Conservation (phyloP, 2,888 invertebrate species). For the Neoitamus cyanurus region DNA sequence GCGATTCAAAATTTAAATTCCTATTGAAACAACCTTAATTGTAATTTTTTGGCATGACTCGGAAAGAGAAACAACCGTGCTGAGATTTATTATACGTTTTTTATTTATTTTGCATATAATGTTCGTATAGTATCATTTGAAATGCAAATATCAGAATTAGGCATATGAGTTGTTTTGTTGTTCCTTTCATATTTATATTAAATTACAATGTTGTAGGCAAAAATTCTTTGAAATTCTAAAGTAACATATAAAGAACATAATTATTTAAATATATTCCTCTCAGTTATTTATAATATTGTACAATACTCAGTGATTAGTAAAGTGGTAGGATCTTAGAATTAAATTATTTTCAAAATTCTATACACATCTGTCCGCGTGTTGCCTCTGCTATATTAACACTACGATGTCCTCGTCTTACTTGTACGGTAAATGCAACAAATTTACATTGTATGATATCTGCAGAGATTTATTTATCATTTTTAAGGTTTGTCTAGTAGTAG, state of each 20-base stretch:
- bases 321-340: constrained; percentile 15
- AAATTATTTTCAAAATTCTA: not conserved
- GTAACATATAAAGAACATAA: no score
- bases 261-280: constrained; percentile 28
- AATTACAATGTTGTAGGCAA: constrained; percentile 36
- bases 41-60: not conserved
- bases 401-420: not conserved
- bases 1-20: no score
- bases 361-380: not conserved
- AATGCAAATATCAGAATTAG: constrained; percentile 43
- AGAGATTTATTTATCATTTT: not conserved
- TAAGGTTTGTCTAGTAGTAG: not conserved
- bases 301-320: constrained; percentile 20
- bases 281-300: constrained; percentile 37
- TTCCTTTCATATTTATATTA: constrained; percentile 18
- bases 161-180: constrained; percentile 24
- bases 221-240: constrained; percentile 31
- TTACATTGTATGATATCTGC: not conserved
- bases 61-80: not conserved
- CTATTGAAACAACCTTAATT: no score
- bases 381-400: not conserved
- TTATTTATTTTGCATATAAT: constrained; percentile 45
- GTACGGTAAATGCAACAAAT: constrained; percentile 24
- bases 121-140: constrained; percentile 40
- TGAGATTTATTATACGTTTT: constrained; percentile 11